Evolutionary conservation across 2,797 vertebrate species (phyloP).

Genomic region (Eurystomus glaucurus): DNA sequence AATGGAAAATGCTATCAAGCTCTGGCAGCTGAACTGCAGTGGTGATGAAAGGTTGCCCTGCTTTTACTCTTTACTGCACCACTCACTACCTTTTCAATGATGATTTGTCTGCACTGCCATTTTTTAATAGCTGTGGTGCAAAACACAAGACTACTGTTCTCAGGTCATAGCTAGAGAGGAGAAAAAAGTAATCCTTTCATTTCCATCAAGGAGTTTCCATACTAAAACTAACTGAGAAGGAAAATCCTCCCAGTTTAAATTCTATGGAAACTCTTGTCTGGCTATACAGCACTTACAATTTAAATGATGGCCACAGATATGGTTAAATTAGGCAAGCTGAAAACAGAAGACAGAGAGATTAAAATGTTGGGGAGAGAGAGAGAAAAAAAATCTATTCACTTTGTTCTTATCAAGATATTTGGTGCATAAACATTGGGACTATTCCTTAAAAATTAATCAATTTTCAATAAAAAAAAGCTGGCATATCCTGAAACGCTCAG

Average conservation of each 20-base stretch:
- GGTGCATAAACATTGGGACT: neutral
- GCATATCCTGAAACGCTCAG: neutral
- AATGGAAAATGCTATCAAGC: slow-evolving; percentile 20
- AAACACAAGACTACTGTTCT: neutral
- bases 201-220: slow-evolving; percentile 32
- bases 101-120: neutral
- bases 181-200: neutral
- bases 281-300: neutral
- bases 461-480: neutral
- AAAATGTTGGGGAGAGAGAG: neutral
- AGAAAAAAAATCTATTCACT: neutral
- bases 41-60: slow-evolving; percentile 37
- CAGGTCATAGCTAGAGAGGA: neutral
- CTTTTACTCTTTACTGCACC: slow-evolving; percentile 25
- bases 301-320: neutral
- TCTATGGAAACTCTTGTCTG: neutral
- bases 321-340: neutral
- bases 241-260: slow-evolving; percentile 14
- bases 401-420: neutral
- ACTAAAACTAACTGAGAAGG: neutral
- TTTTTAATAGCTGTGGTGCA: slow-evolving; percentile 25
- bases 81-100: neutral
- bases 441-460: neutral
- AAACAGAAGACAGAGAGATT: neutral
- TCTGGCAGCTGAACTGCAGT: slow-evolving; percentile 5